Evolutionary conservation across 1,140 invertebrate species (phyloP).

Genomic region (Venustaconcha ellipsiformis): DNA sequence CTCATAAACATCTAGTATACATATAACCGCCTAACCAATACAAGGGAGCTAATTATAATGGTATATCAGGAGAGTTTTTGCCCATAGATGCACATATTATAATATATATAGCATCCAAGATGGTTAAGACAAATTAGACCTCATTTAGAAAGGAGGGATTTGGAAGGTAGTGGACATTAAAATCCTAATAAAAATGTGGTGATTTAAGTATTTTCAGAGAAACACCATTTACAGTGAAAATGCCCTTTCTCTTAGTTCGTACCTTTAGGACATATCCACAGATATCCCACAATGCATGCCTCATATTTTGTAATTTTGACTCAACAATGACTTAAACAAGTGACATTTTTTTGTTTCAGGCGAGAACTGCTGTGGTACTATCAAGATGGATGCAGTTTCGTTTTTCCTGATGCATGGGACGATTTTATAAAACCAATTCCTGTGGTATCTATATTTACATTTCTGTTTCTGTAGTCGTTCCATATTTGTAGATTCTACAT

Average conservation of each 20-base stretch:
- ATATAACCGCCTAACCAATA: no score
- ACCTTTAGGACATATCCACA: neutral
- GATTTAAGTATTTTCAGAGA: neutral
- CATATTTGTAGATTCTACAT: conserved; percentile 1
- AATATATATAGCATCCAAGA: no score
- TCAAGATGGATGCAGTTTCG: conserved; percentile 63
- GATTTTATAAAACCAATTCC: conserved; percentile 64
- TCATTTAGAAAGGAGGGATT: no score
- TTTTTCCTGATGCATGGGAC: conserved; percentile 67
- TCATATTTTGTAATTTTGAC: neutral
- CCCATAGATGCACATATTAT: no score
- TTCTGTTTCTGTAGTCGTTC: neutral
- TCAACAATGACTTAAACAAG: neutral
- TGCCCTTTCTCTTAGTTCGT: no score
- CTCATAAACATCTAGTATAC: no score
- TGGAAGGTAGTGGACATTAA: no score
- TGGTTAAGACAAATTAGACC: no score
- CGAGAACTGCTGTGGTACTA: conserved; percentile 67
- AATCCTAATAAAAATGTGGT: neutral
- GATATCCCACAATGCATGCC: neutral
- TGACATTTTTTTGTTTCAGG: conserved; percentile 34
- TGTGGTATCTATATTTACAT: conserved; percentile 41
- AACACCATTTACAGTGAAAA: neutral
- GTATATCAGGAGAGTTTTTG: no score
- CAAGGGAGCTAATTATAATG: no score